Evolutionary conservation across 2,797 vertebrate genomes (phyloP), one percentile per base, ranked within the genome.

Genomic region (Enteromius viviparus): DNA sequence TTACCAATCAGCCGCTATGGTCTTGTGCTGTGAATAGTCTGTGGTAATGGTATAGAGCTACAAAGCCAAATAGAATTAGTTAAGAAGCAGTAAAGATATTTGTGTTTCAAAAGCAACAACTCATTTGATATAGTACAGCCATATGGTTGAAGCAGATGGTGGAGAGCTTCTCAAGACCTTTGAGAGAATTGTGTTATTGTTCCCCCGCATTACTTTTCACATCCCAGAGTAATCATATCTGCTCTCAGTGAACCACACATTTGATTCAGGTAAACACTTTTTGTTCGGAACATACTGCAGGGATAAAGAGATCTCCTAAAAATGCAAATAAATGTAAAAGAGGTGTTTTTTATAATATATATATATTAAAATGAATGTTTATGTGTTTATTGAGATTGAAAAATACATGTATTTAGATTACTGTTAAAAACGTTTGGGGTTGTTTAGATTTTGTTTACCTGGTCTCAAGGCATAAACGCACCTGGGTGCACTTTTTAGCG

Each of bases 71-170:
- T 19, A 75, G 15, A 75, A 29, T 49, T 19, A 62, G 55, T 47
- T 64, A 15, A 64, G 79, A 77, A 69, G 49, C 77, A 34, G 80
- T 58, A 76, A 29, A 60, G 51, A 86, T 83, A 58, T 85, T 84
- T 87, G 79, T 53, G 62, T 85, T 89, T 86, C 55, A 85, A 87
- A 84, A 85, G 85, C 86, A 76, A 72, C 53, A 55, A 72, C 75
- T 65, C 32, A 60, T 83, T 86, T 82, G 76, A 82, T 84, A 47
- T 68, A 77, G 37, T 69, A 45, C 76, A 45, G 74, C 85, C 89
- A 85, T 86, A 89, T 86, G 83, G 87, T 51, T 82, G 19, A 40
- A 66, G 68, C 84, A 89, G 86, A 87, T 88, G 87, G 85, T 78
- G 21, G 14, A 45, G 60, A 51, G 70, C 53, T 65, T 47, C 32